Evolutionary conservation across 2,113 vertebrate species (phyloP), one percentile per base, ranked within the genome.

Genomic region (Dascyllus trimaculatus): DNA sequence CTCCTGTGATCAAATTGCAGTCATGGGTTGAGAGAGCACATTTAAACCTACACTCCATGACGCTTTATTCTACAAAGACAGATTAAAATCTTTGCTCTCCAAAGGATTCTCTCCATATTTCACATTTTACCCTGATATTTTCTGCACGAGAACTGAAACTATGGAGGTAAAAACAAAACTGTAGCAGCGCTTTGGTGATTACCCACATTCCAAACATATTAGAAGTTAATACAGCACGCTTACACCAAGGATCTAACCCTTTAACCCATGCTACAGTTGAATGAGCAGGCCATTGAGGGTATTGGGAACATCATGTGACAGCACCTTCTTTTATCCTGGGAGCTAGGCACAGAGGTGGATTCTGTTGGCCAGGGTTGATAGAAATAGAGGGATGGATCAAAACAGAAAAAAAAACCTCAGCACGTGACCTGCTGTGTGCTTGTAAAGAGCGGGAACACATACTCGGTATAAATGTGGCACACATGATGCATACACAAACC

Each of bases 251-350:
- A 32, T 32, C 53, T 81, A 81, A 87, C 57, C 61, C 63, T 40
- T 65, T 69, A 85, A 85, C 63, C 29, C 80, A 77, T 54, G 60
- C 69, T 73, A 69, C 63, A 66, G 19, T 54, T 60, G 73, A 81
- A 70, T 53, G 75, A 54, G 51, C 18, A 32, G 53, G 48, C 64
- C 59, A 71, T 2, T 49, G 25, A 62, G 71, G 69, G 70, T 83
- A 80, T 88, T 67, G 71, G 46, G n/a, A 46, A 43, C 61, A 75
- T 75, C 86, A 91, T 88, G 88, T 92, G 84, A 89, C 29, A 40
- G 58, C n/a, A 68, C 53, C 62, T 60, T 77, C 72, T 71, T 64
- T 67, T 82, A 57, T 62, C 74, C 71, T 65, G 26, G 51, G 40
- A 43, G 54, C 53, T 32, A n/a, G 35, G 25, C 57, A 80, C 69